phyloP scores from a whole-genome alignment of 2,113 vertebrate species.

The Astur gentilis region DNA sequence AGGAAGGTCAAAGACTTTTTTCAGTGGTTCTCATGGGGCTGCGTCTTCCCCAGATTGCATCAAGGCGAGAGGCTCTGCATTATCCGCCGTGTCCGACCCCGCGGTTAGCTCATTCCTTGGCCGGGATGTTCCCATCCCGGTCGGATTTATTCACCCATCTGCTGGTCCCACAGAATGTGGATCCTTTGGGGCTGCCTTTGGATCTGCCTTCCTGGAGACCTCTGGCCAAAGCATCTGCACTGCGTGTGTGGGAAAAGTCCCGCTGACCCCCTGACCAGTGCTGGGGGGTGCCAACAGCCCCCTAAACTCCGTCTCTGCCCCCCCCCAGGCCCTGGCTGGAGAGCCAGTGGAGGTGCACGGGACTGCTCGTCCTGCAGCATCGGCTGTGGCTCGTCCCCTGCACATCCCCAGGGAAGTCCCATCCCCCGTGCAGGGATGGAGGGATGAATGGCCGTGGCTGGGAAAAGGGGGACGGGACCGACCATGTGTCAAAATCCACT shows the following conservation, averaged over 20 bases:
- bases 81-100: not conserved
- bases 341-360: not conserved
- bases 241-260: not conserved
- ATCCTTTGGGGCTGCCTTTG: not conserved
- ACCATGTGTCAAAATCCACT: not conserved
- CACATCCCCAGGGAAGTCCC: not conserved
- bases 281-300: no score
- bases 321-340: rapidly evolving
- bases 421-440: rapidly evolving
- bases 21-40: not conserved
- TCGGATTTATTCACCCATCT: not conserved
- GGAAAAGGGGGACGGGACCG: not conserved
- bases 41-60: not conserved
- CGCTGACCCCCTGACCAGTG: not conserved
- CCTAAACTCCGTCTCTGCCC: not conserved
- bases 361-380: not conserved
- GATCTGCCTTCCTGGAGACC: not conserved
- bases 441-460: not conserved
- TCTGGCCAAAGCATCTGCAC: not conserved
- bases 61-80: not conserved
- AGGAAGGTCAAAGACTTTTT: slow-evolving; percentile 26
- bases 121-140: not conserved
- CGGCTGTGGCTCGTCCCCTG: rapidly evolving
- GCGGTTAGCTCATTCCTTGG: not conserved
- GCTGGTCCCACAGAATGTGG: rapidly evolving